phyloP scores from a whole-genome alignment of 2,797 vertebrate genomes.

The Labroides dimidiatus region DNA sequence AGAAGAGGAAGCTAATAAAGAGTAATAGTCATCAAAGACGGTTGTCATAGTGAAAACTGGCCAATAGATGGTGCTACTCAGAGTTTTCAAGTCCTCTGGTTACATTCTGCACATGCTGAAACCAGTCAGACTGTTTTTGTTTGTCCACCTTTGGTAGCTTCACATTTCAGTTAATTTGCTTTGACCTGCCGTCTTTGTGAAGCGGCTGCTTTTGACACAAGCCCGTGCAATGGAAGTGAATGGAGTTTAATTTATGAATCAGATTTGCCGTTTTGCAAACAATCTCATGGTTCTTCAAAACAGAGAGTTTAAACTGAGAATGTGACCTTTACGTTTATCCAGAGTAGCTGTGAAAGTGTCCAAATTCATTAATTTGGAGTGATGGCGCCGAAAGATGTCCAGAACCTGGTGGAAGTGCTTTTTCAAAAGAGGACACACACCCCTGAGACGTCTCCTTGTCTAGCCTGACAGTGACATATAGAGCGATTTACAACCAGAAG shows the following conservation, averaged over 20 bases:
- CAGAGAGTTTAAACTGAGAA: background rate
- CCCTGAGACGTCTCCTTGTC: background rate
- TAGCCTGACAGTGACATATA: background rate
- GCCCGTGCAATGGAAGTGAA: too few relatives aligned
- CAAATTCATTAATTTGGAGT: background rate
- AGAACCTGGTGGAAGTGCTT: background rate
- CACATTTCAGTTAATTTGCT: background rate
- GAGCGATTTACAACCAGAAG: too few relatives aligned
- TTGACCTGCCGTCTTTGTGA: background rate
- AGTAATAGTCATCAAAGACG: conserved; percentile 14
- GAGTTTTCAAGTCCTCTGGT: background rate
- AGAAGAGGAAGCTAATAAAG: conserved; percentile 42
- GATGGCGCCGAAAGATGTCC: background rate
- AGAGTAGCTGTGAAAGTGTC: too few relatives aligned
- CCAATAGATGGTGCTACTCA: conserved; percentile 13
- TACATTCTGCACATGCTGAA: too few relatives aligned
- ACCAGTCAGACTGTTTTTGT: too few relatives aligned
- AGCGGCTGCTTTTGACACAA: background rate
- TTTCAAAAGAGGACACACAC: conserved; percentile 3
- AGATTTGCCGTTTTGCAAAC: background rate
- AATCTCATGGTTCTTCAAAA: background rate
- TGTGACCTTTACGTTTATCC: background rate
- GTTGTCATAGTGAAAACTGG: background rate
- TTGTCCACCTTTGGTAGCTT: background rate
- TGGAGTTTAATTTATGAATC: too few relatives aligned